Evolutionary conservation across 2,113 vertebrate species (phyloP), one percentile per base, ranked within the genome.

Genomic region (Sisor rabdophorus): DNA sequence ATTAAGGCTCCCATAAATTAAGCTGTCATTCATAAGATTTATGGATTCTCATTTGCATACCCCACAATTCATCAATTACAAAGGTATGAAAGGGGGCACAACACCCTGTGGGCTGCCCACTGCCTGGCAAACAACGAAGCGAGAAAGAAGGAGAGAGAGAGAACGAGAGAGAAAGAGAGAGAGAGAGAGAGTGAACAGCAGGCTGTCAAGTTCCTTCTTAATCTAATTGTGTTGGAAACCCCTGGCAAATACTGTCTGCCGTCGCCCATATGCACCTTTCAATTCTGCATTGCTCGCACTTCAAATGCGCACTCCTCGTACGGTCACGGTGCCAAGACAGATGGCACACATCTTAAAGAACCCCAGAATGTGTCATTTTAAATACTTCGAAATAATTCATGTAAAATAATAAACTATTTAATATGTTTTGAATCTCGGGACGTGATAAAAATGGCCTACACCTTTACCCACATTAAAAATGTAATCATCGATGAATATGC

Each of bases 1-100:
- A 99, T 99, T 99, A 99, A 99, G 96, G 97, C 97, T 98, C 97
- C 98, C 97, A 99, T 99, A 99, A 99, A 99, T 99, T 99, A 99
- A 99, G 97, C 97, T 99, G 97, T 99, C 97, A 99, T 99, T 99
- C 97, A 99, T 95, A 96, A 99, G 97, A 99, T 99, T 99, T 99
- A 99, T 99, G 96, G 94, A 98, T 99, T 99, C 97, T 96, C 96
- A 99, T 99, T 99, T 99, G 96, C 97, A 99, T 99, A 98, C 98
- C 96, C 95, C 97, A 99, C 97, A 99, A 99, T 99, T 99, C 97
- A 99, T 99, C 97, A 99, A 99, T 99, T 99, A 99, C 97, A 98
- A 95, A 98, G 98, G 95, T 99, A 98, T 99, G 71, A 78, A 69
- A 68, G 40, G 93, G 91, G 93, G 92, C 93, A 92, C 93, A 93